These are phyloP conservation scores for Micromys minutus DNA, from an alignment of 2,113 vertebrate species.

Conservation along the genomic window DNA sequence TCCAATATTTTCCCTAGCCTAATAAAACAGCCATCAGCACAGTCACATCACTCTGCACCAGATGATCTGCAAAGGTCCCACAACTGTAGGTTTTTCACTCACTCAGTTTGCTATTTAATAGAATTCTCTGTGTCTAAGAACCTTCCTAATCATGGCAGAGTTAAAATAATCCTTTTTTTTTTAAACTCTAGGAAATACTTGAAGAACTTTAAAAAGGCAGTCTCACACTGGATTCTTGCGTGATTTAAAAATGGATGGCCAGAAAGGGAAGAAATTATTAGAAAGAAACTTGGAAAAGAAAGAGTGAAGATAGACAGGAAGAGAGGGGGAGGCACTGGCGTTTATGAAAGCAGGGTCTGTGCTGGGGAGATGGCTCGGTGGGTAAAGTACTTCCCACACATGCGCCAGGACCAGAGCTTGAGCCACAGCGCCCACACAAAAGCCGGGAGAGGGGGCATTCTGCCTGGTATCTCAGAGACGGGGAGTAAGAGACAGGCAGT, in stretches of 20 bases:
- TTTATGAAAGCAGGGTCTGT: not conserved
- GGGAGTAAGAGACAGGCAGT: not conserved
- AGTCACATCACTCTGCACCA: not conserved
- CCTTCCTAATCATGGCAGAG: conserved; percentile 53
- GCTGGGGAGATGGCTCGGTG: not conserved
- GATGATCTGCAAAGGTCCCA: conserved; percentile 47
- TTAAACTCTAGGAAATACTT: conserved; percentile 43
- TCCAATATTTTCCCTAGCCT: not conserved
- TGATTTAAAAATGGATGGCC: conserved; percentile 16
- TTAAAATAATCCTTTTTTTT: conserved; percentile 64
- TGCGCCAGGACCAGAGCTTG: too few relatives aligned
- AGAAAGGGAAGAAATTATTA: conserved; percentile 26
- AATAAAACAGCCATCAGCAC: not conserved
- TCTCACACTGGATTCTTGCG: not conserved
- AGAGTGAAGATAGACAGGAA: not conserved
- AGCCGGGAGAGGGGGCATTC: not conserved
- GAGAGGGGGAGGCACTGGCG: not conserved
- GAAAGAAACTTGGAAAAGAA: not conserved
- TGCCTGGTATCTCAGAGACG: not conserved
- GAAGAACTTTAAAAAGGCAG: conserved; percentile 61
- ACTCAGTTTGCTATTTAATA: conserved; percentile 65
- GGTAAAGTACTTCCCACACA: not conserved
- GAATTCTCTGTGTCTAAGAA: conserved; percentile 68
- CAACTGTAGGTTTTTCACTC: conserved; percentile 56
- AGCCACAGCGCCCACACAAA: not conserved